Conservation (phyloP, 2,797 vertebrate species). For the Epinephelus malabaricus region DNA sequence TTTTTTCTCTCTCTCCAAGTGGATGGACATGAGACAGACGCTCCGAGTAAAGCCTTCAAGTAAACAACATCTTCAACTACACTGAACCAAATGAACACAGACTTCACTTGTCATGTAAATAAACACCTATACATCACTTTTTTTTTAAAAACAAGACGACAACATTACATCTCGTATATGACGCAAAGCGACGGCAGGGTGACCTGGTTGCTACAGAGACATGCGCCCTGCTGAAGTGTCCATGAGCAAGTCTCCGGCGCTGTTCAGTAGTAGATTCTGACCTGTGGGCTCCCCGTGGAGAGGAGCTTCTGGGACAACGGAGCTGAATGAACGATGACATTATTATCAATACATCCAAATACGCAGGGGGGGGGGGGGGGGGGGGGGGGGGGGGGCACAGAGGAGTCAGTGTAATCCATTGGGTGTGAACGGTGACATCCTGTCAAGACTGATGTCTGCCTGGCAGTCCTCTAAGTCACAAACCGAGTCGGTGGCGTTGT, state of each 20-base stretch:
- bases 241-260: slow-evolving; percentile 30
- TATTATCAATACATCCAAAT: slow-evolving; percentile 70
- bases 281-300: slow-evolving; percentile 8
- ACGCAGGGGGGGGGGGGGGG: slow-evolving; percentile 38
- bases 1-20: slow-evolving; percentile 1
- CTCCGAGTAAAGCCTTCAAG: slow-evolving; percentile 54
- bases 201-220: slow-evolving; percentile 31
- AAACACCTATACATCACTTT: slow-evolving; percentile 79
- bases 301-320: slow-evolving; percentile 7
- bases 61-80: slow-evolving; percentile 72
- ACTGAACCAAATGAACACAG: slow-evolving; percentile 76
- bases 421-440: slow-evolving; percentile 89
- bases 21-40: slow-evolving; percentile 49
- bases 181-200: slow-evolving; percentile 55
- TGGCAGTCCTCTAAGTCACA: slow-evolving; percentile 91
- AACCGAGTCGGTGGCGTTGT: slow-evolving; percentile 86
- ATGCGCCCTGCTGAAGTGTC: slow-evolving; percentile 44
- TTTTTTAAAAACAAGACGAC: slow-evolving; percentile 77
- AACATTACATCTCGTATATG: slow-evolving; percentile 76
- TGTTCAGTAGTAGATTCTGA: slow-evolving; percentile 10
- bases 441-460: slow-evolving; percentile 89
- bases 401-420: slow-evolving; percentile 88
- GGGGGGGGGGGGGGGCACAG: too few relatives aligned
- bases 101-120: slow-evolving; percentile 78
- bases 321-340: slow-evolving; percentile 37